Conservation (phyloP, 1,140 invertebrate genomes). For the Mizuhopecten yessoensis region DNA sequence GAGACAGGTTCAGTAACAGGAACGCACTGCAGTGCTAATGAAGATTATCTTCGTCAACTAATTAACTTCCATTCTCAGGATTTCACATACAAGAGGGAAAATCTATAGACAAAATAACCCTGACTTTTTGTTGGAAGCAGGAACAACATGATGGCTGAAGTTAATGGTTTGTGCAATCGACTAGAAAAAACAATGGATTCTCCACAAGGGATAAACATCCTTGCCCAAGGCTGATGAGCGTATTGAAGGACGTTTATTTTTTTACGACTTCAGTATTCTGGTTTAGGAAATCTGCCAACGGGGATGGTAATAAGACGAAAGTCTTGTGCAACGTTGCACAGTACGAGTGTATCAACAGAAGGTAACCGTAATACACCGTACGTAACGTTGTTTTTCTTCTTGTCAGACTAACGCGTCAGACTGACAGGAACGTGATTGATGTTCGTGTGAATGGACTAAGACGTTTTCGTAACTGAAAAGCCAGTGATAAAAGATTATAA, state of each 20-base stretch:
- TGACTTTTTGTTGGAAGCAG: neutral
- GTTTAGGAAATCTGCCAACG: neutral
- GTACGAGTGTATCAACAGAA: neutral
- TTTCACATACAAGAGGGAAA: neutral
- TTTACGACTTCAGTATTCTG: neutral
- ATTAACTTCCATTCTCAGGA: slow-evolving; percentile 38
- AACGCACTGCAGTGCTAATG: slow-evolving; percentile 1
- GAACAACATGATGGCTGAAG: neutral
- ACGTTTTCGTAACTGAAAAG: neutral
- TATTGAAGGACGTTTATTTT: slow-evolving; percentile 30
- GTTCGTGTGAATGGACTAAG: neutral
- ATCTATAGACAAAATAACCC: neutral
- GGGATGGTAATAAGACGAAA: neutral
- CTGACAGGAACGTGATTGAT: neutral
- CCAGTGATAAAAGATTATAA: neutral
- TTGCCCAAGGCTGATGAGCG: neutral
- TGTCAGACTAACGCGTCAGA: neutral
- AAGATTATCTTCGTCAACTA: neutral
- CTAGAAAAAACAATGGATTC: neutral
- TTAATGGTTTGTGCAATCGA: slow-evolving; percentile 15
- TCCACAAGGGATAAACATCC: neutral
- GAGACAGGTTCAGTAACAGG: too few species aligned
- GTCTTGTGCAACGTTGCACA: slow-evolving; percentile 14
- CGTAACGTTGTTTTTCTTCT: neutral
- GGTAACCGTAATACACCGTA: neutral